Conservation (phyloP, 1,140 invertebrate genomes). For the Theocolax elegans region DNA sequence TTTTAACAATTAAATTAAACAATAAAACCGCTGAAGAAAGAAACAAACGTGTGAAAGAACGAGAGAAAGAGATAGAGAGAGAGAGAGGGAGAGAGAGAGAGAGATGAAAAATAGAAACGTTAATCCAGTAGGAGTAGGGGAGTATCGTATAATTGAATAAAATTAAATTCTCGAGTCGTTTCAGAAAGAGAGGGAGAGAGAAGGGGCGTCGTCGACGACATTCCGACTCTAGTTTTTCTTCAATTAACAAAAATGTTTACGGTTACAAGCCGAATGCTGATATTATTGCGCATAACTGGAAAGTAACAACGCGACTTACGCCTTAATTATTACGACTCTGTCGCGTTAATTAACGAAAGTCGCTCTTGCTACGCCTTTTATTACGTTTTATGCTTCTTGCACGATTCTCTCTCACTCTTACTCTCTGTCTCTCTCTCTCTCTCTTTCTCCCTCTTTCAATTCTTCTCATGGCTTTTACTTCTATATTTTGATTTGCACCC, state of each 20-base stretch:
- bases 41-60: not conserved
- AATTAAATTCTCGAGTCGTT: slow-evolving; percentile 33
- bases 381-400: slow-evolving; percentile 13
- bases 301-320: slow-evolving; percentile 26
- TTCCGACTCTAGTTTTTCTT: slow-evolving; percentile 27
- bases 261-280: slow-evolving; percentile 1
- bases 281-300: slow-evolving; percentile 33
- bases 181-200: too few species aligned
- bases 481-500: not conserved
- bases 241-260: slow-evolving; percentile 37
- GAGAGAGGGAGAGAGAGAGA: slow-evolving; percentile 7
- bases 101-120: slow-evolving; percentile 3
- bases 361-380: not conserved
- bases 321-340: slow-evolving; percentile 37
- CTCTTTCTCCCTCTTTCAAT: slow-evolving; percentile 1
- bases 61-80: not conserved
- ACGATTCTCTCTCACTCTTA: slow-evolving; percentile 5
- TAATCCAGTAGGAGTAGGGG: not conserved
- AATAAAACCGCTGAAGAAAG: not conserved
- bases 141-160: slow-evolving; percentile 35
- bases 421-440: not conserved
- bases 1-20: slow-evolving; percentile 31
- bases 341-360: slow-evolving; percentile 40
- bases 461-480: not conserved
- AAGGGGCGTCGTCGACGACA: too few species aligned